Percentiles rank a stretch among this genome's conserved stretches.
phyloP scores from a whole-genome alignment of 1,140 invertebrate genomes.

The Proales similis region DNA sequence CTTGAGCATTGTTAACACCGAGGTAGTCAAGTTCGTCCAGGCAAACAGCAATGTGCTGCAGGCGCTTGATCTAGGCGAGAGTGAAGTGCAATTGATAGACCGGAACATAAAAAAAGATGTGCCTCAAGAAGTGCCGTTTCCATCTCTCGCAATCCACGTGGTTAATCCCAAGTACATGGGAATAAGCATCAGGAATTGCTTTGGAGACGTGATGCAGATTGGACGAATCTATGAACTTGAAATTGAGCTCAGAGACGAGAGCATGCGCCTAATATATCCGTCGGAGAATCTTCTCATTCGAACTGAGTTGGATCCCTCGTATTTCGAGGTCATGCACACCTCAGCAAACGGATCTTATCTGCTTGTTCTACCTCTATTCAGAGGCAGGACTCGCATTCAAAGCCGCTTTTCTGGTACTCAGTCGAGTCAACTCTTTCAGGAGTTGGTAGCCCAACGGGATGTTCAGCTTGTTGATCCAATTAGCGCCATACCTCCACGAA shows the following conservation, averaged over 20 bases:
- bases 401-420: not conserved
- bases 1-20: not conserved
- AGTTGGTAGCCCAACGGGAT: not conserved
- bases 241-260: not conserved
- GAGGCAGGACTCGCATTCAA: not conserved
- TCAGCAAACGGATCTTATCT: conserved; percentile 15
- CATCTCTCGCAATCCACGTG: conserved; percentile 8
- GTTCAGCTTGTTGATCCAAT: conserved; percentile 22
- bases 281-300: conserved; percentile 11
- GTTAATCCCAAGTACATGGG: conserved; percentile 10
- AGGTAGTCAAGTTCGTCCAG: not conserved
- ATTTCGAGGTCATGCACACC: not conserved
- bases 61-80: not conserved
- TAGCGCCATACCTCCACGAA: not conserved
- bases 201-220: not conserved
- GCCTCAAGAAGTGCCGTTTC: not conserved
- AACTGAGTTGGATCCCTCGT: conserved; percentile 2
- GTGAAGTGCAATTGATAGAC: conserved; percentile 9
- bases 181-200: not conserved
- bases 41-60: not conserved
- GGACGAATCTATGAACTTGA: conserved; percentile 7
- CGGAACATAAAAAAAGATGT: conserved; percentile 35
- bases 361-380: not conserved
- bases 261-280: conserved; percentile 1
- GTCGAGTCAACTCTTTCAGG: not conserved